Evolutionary conservation across 2,113 vertebrate species (phyloP), one percentile per base, ranked within the genome.

Genomic region (Platysteira castanea): DNA sequence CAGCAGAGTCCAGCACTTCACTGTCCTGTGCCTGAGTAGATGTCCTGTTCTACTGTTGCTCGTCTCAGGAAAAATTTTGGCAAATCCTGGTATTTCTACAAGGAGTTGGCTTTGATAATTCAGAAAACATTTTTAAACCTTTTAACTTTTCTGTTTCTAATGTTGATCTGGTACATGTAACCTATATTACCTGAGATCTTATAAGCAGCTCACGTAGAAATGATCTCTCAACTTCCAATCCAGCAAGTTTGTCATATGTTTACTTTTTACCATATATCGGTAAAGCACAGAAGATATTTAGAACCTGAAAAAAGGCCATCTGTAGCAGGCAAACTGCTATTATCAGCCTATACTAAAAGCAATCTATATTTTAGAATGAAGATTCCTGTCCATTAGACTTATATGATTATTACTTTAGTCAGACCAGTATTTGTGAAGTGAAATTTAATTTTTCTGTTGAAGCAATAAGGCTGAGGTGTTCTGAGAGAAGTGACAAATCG

Each of bases 1-100:
- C 7, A 84, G 39, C 17, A 85, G 20, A 70, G 53, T 7, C 26
- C 41, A 64, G 31, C 33, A 74, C 18, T 47, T 26, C 19, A 13
- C 8, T 20, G 10, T 16, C 9, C 23, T 35, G 23, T n/a, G 28
- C 21, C 8, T 1, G 2, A 63, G 7, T 6, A 4, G 1, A 0
- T 3, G 3, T 37, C 46, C 39, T 61, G 14, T 4, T 31, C 37
- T 14, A 28, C 15, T 9, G 20, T 2, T 30, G 17, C 15, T 67
- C n/a, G 49, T 57, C 15, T 31, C 37, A 20, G 6, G 12, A 46
- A 56, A 61, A 79, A 44, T 11, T 50, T 12, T 41, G 41, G 20
- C 23, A 90, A 56, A 76, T 18, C 13, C 6, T 28, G 8, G 2
- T n/a, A 61, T 44, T 90, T 79, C 39, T 79, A 44, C 7, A 41